A percentile compares a stretch with the other conserved stretches of the same genome.
phyloP scores from a whole-genome alignment of 2,797 vertebrate genomes.

The Syncerus caffer region DNA sequence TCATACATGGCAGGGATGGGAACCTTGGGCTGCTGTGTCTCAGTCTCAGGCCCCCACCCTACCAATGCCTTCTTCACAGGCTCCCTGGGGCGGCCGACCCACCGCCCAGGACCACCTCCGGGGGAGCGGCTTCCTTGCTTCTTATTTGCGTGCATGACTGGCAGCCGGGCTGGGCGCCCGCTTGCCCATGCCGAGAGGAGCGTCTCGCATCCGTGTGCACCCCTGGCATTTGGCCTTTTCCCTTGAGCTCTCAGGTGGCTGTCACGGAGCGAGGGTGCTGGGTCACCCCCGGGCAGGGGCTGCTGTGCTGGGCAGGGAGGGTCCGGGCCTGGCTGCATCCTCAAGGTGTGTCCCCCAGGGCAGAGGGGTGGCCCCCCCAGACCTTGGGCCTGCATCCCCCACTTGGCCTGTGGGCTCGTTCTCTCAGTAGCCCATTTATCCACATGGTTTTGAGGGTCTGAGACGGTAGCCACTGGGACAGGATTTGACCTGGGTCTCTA shows the following conservation, averaged over 20 bases:
- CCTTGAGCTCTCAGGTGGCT: neutral
- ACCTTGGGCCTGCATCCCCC: neutral
- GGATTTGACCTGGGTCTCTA: neutral
- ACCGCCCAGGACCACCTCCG: neutral
- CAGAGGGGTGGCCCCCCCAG: neutral
- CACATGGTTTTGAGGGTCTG: neutral
- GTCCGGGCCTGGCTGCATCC: neutral
- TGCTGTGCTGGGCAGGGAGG: neutral
- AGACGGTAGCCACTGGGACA: neutral
- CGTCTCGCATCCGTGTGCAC: neutral
- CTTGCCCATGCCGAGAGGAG: neutral
- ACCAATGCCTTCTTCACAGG: neutral
- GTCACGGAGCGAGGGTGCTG: neutral
- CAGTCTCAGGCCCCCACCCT: too few relatives aligned
- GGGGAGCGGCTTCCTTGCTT: neutral
- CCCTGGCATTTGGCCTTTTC: neutral
- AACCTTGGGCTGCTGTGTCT: neutral
- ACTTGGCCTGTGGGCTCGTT: neutral
- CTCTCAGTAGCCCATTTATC: neutral
- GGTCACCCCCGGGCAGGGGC: neutral
- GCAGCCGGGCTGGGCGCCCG: neutral
- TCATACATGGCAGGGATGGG: neutral
- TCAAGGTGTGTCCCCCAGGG: neutral
- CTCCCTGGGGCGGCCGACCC: rapidly evolving
- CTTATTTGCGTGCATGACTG: rapidly evolving